A percentile compares a stretch with the other conserved stretches of the same genome.
phyloP scores from a whole-genome alignment of 2,888 invertebrate species.

The Limenitis camilla region DNA sequence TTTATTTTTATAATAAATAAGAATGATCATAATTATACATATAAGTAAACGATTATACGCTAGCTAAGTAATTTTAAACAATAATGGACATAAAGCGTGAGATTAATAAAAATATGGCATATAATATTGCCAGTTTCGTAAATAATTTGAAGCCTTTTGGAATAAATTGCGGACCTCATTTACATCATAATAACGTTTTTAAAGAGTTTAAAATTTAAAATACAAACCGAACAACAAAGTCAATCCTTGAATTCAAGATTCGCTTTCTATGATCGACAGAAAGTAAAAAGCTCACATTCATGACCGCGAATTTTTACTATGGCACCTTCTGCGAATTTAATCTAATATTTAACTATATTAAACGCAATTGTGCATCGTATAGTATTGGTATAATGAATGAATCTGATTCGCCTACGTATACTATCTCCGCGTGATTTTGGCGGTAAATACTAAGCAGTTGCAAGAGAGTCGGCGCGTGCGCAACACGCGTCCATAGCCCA shows the following conservation, averaged over 20 bases:
- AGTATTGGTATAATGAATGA: slow-evolving; percentile 42
- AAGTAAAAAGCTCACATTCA: background rate
- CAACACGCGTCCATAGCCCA: slow-evolving; percentile 60
- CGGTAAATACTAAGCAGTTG: slow-evolving; percentile 64
- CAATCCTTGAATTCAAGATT: too few relatives aligned
- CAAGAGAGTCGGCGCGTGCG: slow-evolving; percentile 63
- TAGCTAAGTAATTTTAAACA: background rate
- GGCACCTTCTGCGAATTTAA: slow-evolving; percentile 9
- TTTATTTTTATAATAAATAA: too few relatives aligned
- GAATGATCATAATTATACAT: too few relatives aligned
- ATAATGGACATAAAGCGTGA: too few relatives aligned
- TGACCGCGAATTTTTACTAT: background rate
- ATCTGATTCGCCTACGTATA: slow-evolving; percentile 43
- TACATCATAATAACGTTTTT: background rate
- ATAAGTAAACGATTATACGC: too few relatives aligned
- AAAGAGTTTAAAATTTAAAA: background rate
- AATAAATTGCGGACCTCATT: too few relatives aligned
- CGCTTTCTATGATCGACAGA: background rate
- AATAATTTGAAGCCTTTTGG: background rate
- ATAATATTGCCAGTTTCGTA: too few relatives aligned
- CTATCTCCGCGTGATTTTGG: slow-evolving; percentile 59
- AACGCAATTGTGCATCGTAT: too few relatives aligned
- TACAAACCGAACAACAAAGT: too few relatives aligned
- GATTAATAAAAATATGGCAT: too few relatives aligned
- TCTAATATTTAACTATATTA: too few relatives aligned